Percentiles rank a stretch among this genome's conserved stretches.
Conservation (phyloP, 2,113 vertebrate genomes). For the Dipodomys merriami region DNA sequence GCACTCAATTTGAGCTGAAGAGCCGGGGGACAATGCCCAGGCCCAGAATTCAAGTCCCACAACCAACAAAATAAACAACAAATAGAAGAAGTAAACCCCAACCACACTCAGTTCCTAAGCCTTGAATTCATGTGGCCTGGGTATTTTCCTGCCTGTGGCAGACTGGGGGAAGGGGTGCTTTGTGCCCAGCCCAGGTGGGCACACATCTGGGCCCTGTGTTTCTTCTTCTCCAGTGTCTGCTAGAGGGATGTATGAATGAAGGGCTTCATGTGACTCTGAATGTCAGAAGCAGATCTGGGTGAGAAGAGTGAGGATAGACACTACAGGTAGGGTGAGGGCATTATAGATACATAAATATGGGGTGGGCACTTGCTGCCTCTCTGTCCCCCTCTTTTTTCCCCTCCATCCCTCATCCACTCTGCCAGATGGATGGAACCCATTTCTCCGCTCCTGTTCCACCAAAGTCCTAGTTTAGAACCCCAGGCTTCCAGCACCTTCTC, state of each 20-base stretch:
- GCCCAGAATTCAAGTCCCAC: too few species aligned
- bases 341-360: not conserved
- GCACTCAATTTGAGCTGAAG: too few species aligned
- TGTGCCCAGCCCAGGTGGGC: not conserved
- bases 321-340: too few species aligned
- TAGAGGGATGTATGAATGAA: not conserved
- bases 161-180: not conserved
- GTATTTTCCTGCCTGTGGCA: not conserved
- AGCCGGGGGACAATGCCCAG: too few species aligned
- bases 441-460: not conserved
- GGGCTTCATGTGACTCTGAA: not conserved
- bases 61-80: too few species aligned
- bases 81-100: conserved; percentile 33
- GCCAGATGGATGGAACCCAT: not conserved
- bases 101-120: not conserved
- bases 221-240: too few species aligned
- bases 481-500: not conserved
- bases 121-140: not conserved
- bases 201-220: too few species aligned
- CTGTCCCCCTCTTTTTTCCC: not conserved
- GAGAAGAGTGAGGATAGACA: not conserved
- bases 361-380: not conserved
- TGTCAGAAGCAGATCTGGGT: not conserved
- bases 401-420: not conserved
- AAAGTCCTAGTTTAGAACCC: not conserved